Base-by-base conservation (phyloP, 2,797 vertebrate species). In the Apogon talboti region DNA sequence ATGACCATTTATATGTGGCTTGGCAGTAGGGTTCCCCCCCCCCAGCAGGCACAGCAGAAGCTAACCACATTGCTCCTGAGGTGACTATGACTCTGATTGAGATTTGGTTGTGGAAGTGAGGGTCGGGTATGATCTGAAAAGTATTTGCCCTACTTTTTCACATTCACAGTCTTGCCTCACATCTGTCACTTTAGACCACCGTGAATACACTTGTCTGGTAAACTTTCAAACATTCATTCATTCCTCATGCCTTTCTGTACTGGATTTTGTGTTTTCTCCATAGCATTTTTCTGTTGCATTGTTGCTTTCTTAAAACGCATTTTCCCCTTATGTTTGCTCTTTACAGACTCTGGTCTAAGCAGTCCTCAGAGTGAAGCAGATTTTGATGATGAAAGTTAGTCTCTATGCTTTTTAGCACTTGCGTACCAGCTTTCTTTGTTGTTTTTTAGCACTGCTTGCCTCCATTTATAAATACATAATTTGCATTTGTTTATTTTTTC, bases 361-460 rank as follows among this genome's bases (percentile, higher is more conserved):
- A 96, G 96, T 93, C 96, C 96, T 93, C 95, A 96, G 94, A 96
- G 95, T 92, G 96, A 98, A 93, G 95, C 95, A 91, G 94, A 95
- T 92, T 95, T 96, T 96, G 95, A 95, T 94, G 95, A 93, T 92
- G 96, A 96, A 99, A 99, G 97, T 99, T 97, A 97, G 96, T 98
- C 94, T 93, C 88, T 82, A 69, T 75, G 81, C 76, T 88, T 89
- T 24, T 89, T 74, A 80, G 89, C 84, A 76, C 85, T 79, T 89
- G 74, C 78, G 60, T 82, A 77, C 68, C 73, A 74, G 76, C 80
- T 89, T 84, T 75, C 43, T 80, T 87, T 90, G 87, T 56, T 85
- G 67, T 81, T 81, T 75, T 88, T 84, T 82, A 79, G 74, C 87
- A 83, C 79, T 50, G 88, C 84, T 87, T 84, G 87, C 85, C 74